A percentile compares a stretch with the other conserved stretches of the same genome.
Conservation (phyloP, 2,888 invertebrate species). For the Pristionchus mayeri region DNA sequence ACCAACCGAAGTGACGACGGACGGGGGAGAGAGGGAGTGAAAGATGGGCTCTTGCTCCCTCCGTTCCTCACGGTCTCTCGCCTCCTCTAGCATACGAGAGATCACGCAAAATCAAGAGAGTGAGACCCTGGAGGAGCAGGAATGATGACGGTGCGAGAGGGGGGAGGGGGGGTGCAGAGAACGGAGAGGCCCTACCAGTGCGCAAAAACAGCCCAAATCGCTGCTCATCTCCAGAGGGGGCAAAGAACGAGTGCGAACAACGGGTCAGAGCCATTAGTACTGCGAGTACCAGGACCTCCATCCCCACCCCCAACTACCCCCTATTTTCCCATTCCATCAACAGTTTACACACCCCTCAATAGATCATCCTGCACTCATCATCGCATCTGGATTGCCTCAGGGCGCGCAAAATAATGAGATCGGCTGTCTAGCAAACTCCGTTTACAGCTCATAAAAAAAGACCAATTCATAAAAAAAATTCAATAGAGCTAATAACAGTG, state of each 20-base stretch:
- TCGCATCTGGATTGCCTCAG: too few relatives aligned
- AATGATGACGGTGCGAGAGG: too few relatives aligned
- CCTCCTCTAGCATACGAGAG: not conserved
- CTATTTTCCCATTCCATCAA: not conserved
- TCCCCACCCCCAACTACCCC: not conserved
- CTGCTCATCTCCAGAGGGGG: not conserved
- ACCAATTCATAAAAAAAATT: too few relatives aligned
- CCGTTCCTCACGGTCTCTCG: not conserved
- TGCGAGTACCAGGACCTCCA: not conserved
- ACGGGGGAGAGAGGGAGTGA: not conserved
- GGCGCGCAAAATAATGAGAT: too few relatives aligned
- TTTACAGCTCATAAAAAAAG: slow-evolving; percentile 3
- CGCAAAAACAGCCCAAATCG: slow-evolving; percentile 18
- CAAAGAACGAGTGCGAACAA: too few relatives aligned
- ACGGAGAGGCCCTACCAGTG: not conserved
- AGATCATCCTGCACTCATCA: too few relatives aligned
- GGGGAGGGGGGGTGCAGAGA: not conserved
- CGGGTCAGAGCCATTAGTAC: not conserved
- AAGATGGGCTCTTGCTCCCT: too few relatives aligned
- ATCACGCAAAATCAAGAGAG: not conserved
- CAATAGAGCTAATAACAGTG: too few relatives aligned
- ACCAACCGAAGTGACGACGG: not conserved
- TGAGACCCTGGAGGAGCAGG: not conserved
- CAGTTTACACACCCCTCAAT: too few relatives aligned
- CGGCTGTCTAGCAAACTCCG: too few relatives aligned